Evolutionary conservation across 2,797 vertebrate genomes (phyloP), one percentile per base, ranked within the genome.

Genomic region (Sebastes dallii): DNA sequence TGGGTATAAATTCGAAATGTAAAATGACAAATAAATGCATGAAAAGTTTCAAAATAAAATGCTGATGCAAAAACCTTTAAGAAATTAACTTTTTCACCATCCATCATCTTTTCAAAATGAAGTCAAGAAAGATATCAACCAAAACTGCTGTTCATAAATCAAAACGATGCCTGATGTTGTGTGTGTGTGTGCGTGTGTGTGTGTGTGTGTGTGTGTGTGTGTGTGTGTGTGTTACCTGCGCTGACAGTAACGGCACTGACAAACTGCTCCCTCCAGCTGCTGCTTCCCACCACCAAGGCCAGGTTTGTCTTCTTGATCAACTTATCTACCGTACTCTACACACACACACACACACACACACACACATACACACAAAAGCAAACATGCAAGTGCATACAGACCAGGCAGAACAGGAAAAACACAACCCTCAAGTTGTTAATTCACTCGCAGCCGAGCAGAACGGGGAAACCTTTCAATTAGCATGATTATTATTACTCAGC

Each of bases 211-310:
- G 66, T 58, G 55, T 50, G 25, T 60, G 78, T 14, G 4, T 42
- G 69, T 30, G 24, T 24, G 52, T n/a, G 59, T 25, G 22, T 24
- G 84, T 89, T 89, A 97, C 96, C 96, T 90, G 96, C 96, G 3
- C 96, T 97, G 75, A 97, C 96, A 1, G 96, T 97, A 10, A 97
- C 96, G 0, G 96, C 97, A 3, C 62, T 97, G 72, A 97, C 96
- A 89, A 97, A 97, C 94, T 97, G 96, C 88, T 97, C 96, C 81
- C 96, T 95, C 96, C 96, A 97, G 89, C 96, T 97, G 94, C 96
- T 97, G 94, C 96, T 97, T 58, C 96, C 96, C 52, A 97, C 96
- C 64, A 97, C 96, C 82, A 97, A 90, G 5, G 97, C 96, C 90
- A 97, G 89, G 92, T 97, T 97, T 16, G 97, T 97, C 92, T 97